phyloP scores from a whole-genome alignment of 2,797 vertebrate genomes.

The Epinephelus malabaricus region DNA sequence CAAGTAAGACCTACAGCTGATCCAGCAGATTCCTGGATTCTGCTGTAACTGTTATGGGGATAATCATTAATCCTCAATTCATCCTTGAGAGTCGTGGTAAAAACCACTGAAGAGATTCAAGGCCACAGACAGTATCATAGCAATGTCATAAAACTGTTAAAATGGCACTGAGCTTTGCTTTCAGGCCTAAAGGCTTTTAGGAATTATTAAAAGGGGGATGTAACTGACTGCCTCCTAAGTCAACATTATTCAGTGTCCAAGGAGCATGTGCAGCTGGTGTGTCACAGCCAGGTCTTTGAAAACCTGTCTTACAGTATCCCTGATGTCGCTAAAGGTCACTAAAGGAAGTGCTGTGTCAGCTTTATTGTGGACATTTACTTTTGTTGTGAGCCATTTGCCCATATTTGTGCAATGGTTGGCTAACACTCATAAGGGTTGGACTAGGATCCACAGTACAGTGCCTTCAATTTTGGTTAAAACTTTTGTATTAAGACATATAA shows the following conservation, averaged over 20 bases:
- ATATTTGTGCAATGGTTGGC: not conserved
- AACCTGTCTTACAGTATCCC: not conserved
- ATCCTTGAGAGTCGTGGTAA: slow-evolving; percentile 31
- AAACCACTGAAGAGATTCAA: slow-evolving; percentile 28
- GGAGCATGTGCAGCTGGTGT: not conserved
- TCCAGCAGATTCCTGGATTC: slow-evolving; percentile 71
- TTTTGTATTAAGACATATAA: not conserved
- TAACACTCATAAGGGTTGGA: not conserved
- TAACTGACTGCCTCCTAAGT: not conserved
- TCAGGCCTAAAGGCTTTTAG: not conserved
- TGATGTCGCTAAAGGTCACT: not conserved
- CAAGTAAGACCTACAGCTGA: slow-evolving; percentile 54
- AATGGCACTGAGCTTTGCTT: not conserved
- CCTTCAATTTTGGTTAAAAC: not conserved
- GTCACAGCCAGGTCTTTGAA: not conserved
- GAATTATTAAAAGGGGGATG: not conserved
- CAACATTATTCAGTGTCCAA: not conserved
- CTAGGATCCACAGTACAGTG: not conserved
- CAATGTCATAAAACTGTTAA: slow-evolving; percentile 20
- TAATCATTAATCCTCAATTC: slow-evolving; percentile 73
- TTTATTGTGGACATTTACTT: not conserved
- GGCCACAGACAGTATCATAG: not conserved
- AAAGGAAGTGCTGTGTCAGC: not conserved
- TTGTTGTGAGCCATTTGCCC: not conserved
- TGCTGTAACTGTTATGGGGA: slow-evolving; percentile 55